These are phyloP conservation scores for Zaprionus bogoriensis DNA, from an alignment of 2,888 invertebrate species.

Conservation along the genomic window DNA sequence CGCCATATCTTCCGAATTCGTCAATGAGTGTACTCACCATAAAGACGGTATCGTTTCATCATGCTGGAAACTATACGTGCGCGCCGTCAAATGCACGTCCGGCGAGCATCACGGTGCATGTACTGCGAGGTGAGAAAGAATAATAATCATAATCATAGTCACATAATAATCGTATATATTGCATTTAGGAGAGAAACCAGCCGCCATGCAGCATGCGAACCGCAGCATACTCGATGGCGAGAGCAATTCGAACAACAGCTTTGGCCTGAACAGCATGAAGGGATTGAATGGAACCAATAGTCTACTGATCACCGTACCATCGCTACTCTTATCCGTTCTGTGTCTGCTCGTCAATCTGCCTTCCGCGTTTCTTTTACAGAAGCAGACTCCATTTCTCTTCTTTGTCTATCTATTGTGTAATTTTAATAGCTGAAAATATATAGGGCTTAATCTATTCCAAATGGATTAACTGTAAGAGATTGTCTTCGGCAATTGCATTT, in stretches of 20 bases:
- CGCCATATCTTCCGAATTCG: conserved; percentile 76
- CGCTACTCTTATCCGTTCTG: conserved; percentile 41
- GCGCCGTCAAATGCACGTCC: conserved; percentile 90
- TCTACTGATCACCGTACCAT: conserved; percentile 25
- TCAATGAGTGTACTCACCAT: conserved; percentile 87
- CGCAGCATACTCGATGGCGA: conserved; percentile 80
- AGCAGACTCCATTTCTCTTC: conserved; percentile 37
- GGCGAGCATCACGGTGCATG: conserved; percentile 89
- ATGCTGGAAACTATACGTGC: conserved; percentile 92
- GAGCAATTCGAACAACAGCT: conserved; percentile 64
- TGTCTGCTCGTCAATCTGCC: conserved; percentile 44
- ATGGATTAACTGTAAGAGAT: conserved; percentile 48
- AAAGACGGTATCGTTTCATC: conserved; percentile 86
- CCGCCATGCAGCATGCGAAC: conserved; percentile 83
- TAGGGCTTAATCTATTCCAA: conserved; percentile 4
- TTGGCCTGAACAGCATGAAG: conserved; percentile 56
- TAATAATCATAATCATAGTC: not conserved
- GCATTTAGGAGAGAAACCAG: conserved; percentile 80
- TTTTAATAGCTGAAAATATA: conserved; percentile 61
- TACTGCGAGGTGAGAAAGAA: conserved; percentile 87
- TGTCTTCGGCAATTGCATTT: conserved; percentile 43
- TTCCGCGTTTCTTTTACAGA: conserved; percentile 27
- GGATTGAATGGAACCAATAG: conserved; percentile 55
- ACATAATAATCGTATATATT: not conserved
- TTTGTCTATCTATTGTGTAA: conserved; percentile 39